Percentiles rank a stretch among this genome's conserved stretches.
Evolutionary conservation across 2,797 vertebrate genomes (phyloP).

Genomic region (Gadopsis bispinosus): DNA sequence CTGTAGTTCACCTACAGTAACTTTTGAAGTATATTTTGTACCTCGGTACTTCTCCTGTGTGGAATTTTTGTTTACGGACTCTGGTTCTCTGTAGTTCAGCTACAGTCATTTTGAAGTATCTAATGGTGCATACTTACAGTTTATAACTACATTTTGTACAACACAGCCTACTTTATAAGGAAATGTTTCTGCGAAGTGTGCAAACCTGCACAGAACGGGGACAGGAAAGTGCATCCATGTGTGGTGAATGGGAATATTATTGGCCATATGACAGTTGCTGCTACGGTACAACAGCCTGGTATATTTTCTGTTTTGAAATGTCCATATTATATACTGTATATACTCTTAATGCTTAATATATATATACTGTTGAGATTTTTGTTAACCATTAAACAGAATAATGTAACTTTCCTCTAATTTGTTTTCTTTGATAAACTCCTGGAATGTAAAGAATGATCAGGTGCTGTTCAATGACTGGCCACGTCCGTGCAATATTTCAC

Average conservation of each 20-base stretch:
- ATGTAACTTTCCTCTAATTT: neutral
- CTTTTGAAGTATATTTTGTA: slow-evolving; percentile 69
- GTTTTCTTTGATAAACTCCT: slow-evolving; percentile 48
- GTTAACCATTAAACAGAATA: slow-evolving; percentile 64
- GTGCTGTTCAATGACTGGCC: slow-evolving; percentile 43
- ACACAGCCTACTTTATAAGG: neutral
- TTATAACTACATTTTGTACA: slow-evolving; percentile 11
- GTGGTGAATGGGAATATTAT: slow-evolving; percentile 33
- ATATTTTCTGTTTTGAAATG: slow-evolving; percentile 27
- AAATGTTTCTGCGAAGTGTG: slow-evolving; percentile 21
- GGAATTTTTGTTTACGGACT: slow-evolving; percentile 75
- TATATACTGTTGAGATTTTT: slow-evolving; percentile 26
- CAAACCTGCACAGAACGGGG: slow-evolving; percentile 14
- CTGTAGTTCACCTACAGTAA: slow-evolving; percentile 81
- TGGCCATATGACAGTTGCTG: slow-evolving; percentile 24
- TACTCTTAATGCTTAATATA: slow-evolving; percentile 24
- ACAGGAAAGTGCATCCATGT: slow-evolving; percentile 20
- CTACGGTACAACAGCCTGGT: slow-evolving; percentile 31
- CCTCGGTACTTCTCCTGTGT: slow-evolving; percentile 17
- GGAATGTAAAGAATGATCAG: slow-evolving; percentile 45
- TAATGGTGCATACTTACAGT: slow-evolving; percentile 52
- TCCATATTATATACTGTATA: slow-evolving; percentile 28
- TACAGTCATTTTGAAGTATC: slow-evolving; percentile 77
- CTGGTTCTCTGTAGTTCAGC: slow-evolving; percentile 79
- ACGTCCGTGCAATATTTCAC: slow-evolving; percentile 29